A percentile compares a stretch with the other conserved stretches of the same genome.
These are phyloP conservation scores for Heliornis fulica DNA, from an alignment of 2,113 vertebrate genomes.

Conservation along the genomic window DNA sequence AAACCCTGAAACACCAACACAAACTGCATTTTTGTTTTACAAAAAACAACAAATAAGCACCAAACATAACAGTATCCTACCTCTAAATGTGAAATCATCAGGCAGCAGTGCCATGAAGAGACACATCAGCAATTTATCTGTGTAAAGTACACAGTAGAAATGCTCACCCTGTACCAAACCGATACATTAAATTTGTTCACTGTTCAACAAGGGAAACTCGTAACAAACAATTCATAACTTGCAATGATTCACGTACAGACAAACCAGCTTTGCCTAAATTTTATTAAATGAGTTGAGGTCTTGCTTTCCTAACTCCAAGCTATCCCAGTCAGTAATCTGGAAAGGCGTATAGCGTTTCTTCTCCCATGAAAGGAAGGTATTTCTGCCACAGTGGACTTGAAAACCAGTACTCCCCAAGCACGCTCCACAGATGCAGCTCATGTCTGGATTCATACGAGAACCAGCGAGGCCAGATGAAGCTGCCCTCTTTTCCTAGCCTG, in stretches of 20 bases:
- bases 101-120: not conserved
- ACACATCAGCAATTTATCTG: not conserved
- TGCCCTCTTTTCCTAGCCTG: not conserved
- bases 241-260: conserved; percentile 14
- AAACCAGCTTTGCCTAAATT: not conserved
- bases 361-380: not conserved
- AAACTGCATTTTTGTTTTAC: not conserved
- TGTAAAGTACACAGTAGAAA: not conserved
- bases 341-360: accelerated
- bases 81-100: not conserved
- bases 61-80: not conserved
- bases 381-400: not conserved
- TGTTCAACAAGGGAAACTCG: not conserved
- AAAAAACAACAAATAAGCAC: not conserved
- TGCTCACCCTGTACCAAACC: not conserved
- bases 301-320: not conserved
- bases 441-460: accelerated
- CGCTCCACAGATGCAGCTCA: accelerated
- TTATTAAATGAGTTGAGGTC: not conserved
- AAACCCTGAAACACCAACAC: not conserved
- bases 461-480: not conserved
- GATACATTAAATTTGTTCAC: not conserved
- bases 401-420: not conserved
- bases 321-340: not conserved
- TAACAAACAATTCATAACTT: not conserved